phyloP scores from a whole-genome alignment of 2,113 vertebrate species.

The Phyllostomus discolor region DNA sequence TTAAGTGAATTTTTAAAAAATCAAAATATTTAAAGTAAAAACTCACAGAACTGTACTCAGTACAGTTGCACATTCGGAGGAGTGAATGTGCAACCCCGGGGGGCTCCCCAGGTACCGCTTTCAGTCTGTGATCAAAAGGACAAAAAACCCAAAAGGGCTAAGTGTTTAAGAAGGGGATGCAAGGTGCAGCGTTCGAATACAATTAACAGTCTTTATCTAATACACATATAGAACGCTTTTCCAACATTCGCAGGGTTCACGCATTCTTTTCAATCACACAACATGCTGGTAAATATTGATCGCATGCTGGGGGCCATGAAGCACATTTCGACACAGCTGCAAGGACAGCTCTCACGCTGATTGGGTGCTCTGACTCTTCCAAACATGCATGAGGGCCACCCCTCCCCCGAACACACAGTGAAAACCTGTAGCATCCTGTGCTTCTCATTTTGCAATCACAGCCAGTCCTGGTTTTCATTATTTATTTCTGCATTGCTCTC shows the following conservation, averaged over 20 bases:
- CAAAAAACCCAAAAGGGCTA: neutral
- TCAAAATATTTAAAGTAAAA: neutral
- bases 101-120: neutral
- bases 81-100: too few relatives aligned
- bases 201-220: neutral
- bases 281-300: neutral
- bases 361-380: neutral
- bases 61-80: too few relatives aligned
- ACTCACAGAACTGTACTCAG: neutral
- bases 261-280: neutral
- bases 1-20: neutral
- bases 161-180: neutral
- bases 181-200: neutral
- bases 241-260: neutral
- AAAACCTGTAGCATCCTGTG: neutral
- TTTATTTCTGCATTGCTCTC: neutral
- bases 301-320: neutral
- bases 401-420: neutral
- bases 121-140: neutral
- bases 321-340: neutral
- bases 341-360: neutral
- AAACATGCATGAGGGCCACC: neutral
- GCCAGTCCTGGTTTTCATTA: neutral
- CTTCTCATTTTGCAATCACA: neutral
- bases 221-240: neutral